Evolutionary conservation across 2,113 vertebrate species (phyloP), one percentile per base, ranked within the genome.

Genomic region (Gymnarchus niloticus): DNA sequence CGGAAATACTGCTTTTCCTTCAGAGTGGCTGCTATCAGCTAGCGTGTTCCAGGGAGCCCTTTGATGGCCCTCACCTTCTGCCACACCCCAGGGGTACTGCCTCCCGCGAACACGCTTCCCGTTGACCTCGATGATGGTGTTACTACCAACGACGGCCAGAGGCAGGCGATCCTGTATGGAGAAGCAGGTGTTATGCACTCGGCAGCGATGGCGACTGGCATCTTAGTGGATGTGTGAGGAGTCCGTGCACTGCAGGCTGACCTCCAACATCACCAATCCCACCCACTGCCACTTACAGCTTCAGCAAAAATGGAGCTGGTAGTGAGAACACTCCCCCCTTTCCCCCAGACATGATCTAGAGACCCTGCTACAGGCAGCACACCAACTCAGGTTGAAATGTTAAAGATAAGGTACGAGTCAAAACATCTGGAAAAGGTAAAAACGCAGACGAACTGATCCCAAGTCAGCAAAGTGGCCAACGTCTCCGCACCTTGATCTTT

Each of bases 71-170:
- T 96, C 93, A 99, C 98, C 98, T 97, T 99, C 97, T 87, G 97
- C 97, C 91, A 99, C 97, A 83, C 98, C 97, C 98, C 98, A 99
- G 0, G 98, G 97, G 92, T 99, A 99, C 93, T 98, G 97, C 89
- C 98, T 95, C 88, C 97, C 98, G 88, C 97, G 94, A 84, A 98
- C 96, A 86, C 96, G 95, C 92, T 99, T 97, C 90, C 96, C 98
- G 28, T 97, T 97, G 90, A 98, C 97, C 96, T 99, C 97, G 73
- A 99, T 97, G 90, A 96, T 96, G 80, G 97, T 98, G 93, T 99
- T 99, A 87, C 97, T 99, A 86, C 98, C 98, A 23, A 99, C 97
- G 83, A 99, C 97, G 87, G 97, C 98, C 91, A 98, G 94, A 88
- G 97, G 97, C 92, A 98, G 96, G 93, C 96, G 96, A 88, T 98